Evolutionary conservation across 2,888 invertebrate genomes (phyloP), one percentile per base, ranked within the genome.

Genomic region (Thera britannica): DNA sequence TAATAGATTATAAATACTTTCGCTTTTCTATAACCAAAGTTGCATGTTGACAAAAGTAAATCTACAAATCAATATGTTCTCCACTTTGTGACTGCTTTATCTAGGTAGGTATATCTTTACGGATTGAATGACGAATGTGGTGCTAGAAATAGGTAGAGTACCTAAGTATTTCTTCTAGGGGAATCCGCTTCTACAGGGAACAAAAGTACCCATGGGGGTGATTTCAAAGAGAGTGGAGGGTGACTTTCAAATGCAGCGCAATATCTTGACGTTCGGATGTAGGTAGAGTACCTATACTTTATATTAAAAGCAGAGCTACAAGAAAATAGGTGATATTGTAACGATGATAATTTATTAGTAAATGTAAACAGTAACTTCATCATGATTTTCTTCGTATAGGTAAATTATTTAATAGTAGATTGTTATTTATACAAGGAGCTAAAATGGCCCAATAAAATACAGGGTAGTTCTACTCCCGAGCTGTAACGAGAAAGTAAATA

Each of bases 201-300:
- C 35, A 54, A 58, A 55, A 56, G 58, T 55, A 54, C 41, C 41
- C 41, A 41, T 61, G 35, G 59, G 58, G 44, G 59, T 62, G 49
- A 55, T 57, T 59, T 59, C 67, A 46, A 62, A 48, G 46, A 58
- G 7, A 56, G 38, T 35, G 55, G 38, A 58, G 67, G 55, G 58
- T 38, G 62, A 35, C 8, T 6, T 52, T 44, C 34, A 54, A 58
- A 49, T 57, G 41, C 56, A 46, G 52, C 54, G 34, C 8, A 56
- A 61, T 52, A 58, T 9, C 54, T 34, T 52, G 54, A 35, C 49
- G n/a, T 60, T 60, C 35, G 35, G 44, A 62, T 44, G 54, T 54
- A 34, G 44, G 44, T 41, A n/a, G 49, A 41, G 41, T 41, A 41
- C 23, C 23, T 41, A 41, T 41, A 41, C 41, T 4, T 38, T 4